These are phyloP conservation scores for Hafferia zeledoni DNA, from an alignment of 2,797 vertebrate genomes.

Conservation along the genomic window DNA sequence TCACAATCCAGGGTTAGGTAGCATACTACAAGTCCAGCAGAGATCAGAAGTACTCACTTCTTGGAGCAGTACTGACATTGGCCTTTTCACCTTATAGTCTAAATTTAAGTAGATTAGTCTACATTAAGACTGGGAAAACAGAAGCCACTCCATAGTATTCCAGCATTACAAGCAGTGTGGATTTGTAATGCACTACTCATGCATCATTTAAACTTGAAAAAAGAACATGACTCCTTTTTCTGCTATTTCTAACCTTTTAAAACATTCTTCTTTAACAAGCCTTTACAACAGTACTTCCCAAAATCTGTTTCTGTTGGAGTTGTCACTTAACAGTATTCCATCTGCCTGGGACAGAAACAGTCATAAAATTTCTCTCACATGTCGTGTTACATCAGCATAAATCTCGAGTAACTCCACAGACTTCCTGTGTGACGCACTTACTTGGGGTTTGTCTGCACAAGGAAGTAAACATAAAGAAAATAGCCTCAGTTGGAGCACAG, in stretches of 20 bases:
- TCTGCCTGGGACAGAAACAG: background rate
- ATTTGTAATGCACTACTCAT: background rate
- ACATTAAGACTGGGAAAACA: background rate
- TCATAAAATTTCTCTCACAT: background rate
- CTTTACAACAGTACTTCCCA: background rate
- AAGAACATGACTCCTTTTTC: background rate
- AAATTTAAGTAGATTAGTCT: background rate
- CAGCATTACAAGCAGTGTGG: background rate
- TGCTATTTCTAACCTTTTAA: background rate
- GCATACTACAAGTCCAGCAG: background rate
- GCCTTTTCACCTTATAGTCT: background rate
- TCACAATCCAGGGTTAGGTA: background rate
- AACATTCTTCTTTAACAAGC: background rate
- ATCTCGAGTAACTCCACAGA: background rate
- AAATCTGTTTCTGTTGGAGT: background rate
- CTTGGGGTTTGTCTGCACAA: background rate
- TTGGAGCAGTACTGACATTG: background rate
- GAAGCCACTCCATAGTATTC: background rate
- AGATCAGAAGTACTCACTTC: background rate
- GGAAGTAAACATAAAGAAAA: slow-evolving; percentile 9
- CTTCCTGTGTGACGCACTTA: slow-evolving; percentile 12
- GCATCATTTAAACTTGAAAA: background rate
- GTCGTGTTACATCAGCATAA: background rate
- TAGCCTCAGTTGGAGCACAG: background rate
- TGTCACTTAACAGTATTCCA: background rate